Conservation (phyloP, 92 coral and sea anemone genomes). For the Palythoa grandis region DNA sequence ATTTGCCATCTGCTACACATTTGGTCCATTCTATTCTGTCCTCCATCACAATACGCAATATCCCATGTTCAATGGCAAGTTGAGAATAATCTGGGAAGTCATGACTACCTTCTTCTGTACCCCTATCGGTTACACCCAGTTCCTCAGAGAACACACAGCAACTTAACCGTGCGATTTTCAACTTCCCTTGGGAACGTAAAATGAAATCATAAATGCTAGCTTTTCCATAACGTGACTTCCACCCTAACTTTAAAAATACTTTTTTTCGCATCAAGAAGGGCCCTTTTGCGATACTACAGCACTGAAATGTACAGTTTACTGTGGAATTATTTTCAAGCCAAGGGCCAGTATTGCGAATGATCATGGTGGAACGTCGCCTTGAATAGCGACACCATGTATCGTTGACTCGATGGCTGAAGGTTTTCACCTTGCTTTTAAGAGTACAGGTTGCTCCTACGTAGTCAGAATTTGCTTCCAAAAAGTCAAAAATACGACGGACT, state of each 20-base stretch:
- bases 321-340: slow-evolving; percentile 18
- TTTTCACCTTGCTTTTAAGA: not conserved
- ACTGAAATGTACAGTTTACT: slow-evolving; percentile 26
- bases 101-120: slow-evolving; percentile 41
- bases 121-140: slow-evolving; percentile 58
- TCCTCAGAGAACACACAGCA: slow-evolving; percentile 54
- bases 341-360: slow-evolving; percentile 67
- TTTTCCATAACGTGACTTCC: slow-evolving; percentile 52
- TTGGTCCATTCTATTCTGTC: slow-evolving; percentile 73
- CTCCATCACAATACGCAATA: slow-evolving; percentile 68
- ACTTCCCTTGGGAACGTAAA: slow-evolving; percentile 65
- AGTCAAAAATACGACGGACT: slow-evolving; percentile 9
- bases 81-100: slow-evolving; percentile 64
- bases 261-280: slow-evolving; percentile 65
- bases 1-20: slow-evolving; percentile 67
- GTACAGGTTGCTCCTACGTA: slow-evolving; percentile 32
- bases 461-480: not conserved
- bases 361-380: slow-evolving; percentile 61
- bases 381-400: slow-evolving; percentile 73
- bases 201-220: slow-evolving; percentile 61
- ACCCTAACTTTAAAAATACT: slow-evolving; percentile 37
- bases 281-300: slow-evolving; percentile 58
- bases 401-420: not conserved
- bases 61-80: slow-evolving; percentile 59
- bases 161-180: slow-evolving; percentile 57